Conservation (phyloP, 2,888 invertebrate species). For the Adelphocoris suturalis region DNA sequence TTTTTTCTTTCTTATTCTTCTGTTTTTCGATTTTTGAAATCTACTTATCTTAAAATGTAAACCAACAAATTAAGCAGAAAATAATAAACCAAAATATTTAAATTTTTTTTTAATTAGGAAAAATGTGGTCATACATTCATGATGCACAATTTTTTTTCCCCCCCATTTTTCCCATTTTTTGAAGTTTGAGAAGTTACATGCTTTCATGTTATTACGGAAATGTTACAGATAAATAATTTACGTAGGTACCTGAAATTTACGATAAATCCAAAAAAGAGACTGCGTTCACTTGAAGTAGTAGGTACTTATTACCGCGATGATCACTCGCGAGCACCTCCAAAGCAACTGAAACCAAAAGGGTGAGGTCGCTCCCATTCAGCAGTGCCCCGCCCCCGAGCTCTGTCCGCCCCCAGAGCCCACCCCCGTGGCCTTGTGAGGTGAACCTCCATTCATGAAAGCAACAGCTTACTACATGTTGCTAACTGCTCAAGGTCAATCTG, state of each 20-base stretch:
- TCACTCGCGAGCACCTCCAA: constrained; percentile 19
- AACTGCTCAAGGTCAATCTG: background rate
- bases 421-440: background rate
- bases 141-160: too few species aligned
- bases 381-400: background rate
- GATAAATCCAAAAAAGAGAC: background rate
- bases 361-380: constrained; percentile 2
- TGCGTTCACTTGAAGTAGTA: too few species aligned
- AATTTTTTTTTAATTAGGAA: too few species aligned
- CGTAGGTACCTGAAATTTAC: background rate
- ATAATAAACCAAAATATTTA: too few species aligned
- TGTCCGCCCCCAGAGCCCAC: background rate
- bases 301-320: background rate
- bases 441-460: background rate
- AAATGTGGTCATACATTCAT: too few species aligned
- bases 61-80: too few species aligned
- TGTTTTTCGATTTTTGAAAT: too few species aligned
- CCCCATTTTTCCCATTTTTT: too few species aligned
- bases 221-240: background rate
- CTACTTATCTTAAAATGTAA: too few species aligned
- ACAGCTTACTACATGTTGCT: constrained; percentile 19
- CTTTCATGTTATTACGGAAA: too few species aligned
- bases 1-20: too few species aligned
- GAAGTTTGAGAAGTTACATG: too few species aligned
- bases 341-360: constrained; percentile 20